These are phyloP conservation scores for Decapterus maruadsi DNA, from an alignment of 2,797 vertebrate species.

Conservation along the genomic window DNA sequence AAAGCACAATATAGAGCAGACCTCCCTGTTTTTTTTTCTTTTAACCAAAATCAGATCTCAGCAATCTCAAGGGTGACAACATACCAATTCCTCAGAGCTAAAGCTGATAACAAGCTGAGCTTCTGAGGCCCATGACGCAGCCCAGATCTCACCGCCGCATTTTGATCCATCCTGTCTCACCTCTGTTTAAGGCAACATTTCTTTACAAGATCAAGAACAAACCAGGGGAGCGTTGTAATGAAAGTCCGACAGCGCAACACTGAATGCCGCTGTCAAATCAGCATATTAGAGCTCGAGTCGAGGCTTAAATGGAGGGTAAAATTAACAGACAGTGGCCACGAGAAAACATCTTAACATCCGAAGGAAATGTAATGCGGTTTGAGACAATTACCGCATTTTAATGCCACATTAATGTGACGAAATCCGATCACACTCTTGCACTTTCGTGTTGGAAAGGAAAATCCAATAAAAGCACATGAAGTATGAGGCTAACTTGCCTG, in stretches of 20 bases:
- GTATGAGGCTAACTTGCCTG: conserved; percentile 35
- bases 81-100: conserved; percentile 52
- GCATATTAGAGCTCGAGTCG: conserved; percentile 22
- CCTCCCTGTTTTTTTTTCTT: conserved; percentile 15
- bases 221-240: conserved; percentile 18
- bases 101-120: conserved; percentile 67
- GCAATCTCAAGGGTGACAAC: conserved; percentile 65
- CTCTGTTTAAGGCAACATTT: conserved; percentile 53
- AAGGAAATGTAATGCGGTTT: conserved; percentile 20
- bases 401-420: conserved; percentile 39
- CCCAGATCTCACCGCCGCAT: conserved; percentile 46
- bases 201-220: conserved; percentile 50
- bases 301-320: conserved; percentile 17
- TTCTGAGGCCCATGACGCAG: conserved; percentile 41
- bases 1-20: conserved; percentile 61
- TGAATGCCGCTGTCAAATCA: conserved; percentile 44
- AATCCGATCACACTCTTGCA: conserved; percentile 41
- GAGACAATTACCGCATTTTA: conserved; percentile 29
- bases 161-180: conserved; percentile 58
- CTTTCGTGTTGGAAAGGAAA: conserved; percentile 40
- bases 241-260: conserved; percentile 23
- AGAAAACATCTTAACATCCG: not conserved
- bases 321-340: conserved; percentile 28
- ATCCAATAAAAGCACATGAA: conserved; percentile 48
- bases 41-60: conserved; percentile 62